Evolutionary conservation across 2,797 vertebrate genomes (phyloP).

Genomic region (Myotis pilosus): DNA sequence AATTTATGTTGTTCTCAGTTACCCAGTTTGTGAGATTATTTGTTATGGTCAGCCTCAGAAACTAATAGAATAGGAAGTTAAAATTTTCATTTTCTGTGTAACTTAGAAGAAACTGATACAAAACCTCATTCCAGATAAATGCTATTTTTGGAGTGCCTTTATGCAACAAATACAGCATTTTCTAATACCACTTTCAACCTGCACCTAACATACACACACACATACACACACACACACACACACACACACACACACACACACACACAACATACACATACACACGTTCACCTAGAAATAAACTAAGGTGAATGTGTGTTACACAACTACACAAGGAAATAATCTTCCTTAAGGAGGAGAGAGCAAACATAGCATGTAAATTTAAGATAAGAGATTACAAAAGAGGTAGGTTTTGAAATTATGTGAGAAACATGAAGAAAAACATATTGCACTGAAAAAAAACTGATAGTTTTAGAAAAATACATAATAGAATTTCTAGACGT

Average conservation of each 20-base stretch:
- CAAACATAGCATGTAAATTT: neutral
- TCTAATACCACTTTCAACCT: neutral
- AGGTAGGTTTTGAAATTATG: neutral
- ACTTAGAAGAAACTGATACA: neutral
- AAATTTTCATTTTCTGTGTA: slow-evolving; percentile 8
- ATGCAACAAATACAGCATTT: neutral
- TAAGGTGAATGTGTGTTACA: neutral
- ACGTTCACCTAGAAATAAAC: neutral
- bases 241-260: neutral
- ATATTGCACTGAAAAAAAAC: neutral
- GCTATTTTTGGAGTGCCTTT: neutral
- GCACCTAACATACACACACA: rapidly evolving
- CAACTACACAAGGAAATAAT: neutral
- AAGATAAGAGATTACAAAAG: neutral
- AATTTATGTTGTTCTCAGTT: neutral
- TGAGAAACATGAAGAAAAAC: neutral
- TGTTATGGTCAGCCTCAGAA: neutral
- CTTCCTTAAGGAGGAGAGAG: neutral
- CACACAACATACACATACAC: neutral
- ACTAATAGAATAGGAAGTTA: neutral
- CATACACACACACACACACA: too few relatives aligned
- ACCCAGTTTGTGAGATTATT: neutral
- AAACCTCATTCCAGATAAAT: neutral
- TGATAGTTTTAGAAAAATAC: neutral
- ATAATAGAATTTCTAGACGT: neutral